A percentile compares a stretch with the other conserved stretches of the same genome.
Evolutionary conservation across 2,888 invertebrate genomes (phyloP).

Genomic region (Isotomurus palustris): DNA sequence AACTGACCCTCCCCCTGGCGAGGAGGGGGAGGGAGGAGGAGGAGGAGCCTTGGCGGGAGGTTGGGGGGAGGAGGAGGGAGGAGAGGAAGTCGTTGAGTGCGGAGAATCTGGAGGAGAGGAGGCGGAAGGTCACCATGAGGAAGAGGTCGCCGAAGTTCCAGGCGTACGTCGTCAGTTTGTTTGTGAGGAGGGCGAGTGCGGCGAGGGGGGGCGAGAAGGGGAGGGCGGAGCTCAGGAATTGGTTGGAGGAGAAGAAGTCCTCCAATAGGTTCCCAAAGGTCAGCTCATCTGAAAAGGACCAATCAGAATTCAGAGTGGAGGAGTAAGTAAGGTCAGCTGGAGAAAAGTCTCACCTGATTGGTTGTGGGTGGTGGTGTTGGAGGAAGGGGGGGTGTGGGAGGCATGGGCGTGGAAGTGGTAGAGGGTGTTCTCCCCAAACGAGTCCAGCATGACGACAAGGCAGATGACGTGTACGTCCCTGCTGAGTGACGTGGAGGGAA

Average conservation of each 20-base stretch:
- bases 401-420: constrained; percentile 37
- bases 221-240: constrained; percentile 28
- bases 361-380: too few relatives aligned
- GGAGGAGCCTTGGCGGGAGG: too few relatives aligned
- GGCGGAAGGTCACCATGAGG: constrained; percentile 35
- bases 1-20: too few relatives aligned
- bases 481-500: constrained; percentile 16
- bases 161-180: constrained; percentile 37
- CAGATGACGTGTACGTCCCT: constrained; percentile 35
- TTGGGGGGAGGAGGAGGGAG: too few relatives aligned
- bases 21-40: too few relatives aligned
- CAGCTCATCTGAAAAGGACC: constrained; percentile 9
- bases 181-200: constrained; percentile 26
- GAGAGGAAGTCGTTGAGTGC: constrained; percentile 31
- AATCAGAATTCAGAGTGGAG: neutral
- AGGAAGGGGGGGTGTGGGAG: too few relatives aligned
- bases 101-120: constrained; percentile 30
- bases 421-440: constrained; percentile 37
- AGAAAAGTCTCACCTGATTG: too few relatives aligned
- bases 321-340: too few relatives aligned
- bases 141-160: constrained; percentile 43
- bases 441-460: constrained; percentile 26
- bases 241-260: constrained; percentile 35
- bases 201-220: constrained; percentile 31
- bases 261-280: constrained; percentile 28